These are phyloP conservation scores for Dermatemys mawii DNA, from an alignment of 2,113 vertebrate genomes.

Conservation along the genomic window DNA sequence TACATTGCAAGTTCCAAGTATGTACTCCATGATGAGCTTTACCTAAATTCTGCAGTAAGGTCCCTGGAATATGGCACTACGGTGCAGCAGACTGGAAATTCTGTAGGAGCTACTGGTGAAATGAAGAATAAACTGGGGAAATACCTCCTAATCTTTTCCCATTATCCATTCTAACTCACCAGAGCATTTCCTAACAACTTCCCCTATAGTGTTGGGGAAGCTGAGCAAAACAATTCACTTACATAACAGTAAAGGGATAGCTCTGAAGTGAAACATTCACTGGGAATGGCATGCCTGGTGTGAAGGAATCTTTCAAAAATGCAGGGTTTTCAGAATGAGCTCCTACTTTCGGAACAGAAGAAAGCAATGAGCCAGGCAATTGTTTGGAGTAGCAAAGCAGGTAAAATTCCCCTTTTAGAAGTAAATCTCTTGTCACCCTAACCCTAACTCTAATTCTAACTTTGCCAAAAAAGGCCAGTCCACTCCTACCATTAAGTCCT, in stretches of 20 bases:
- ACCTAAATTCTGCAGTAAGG: background rate
- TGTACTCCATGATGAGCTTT: no score
- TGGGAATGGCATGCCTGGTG: rapidly evolving
- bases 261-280: background rate
- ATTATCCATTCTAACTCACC: background rate
- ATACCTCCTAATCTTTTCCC: background rate
- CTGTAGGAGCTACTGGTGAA: background rate
- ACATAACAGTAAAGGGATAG: background rate
- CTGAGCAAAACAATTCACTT: background rate
- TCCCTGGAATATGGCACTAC: background rate
- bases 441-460: no score
- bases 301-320: background rate
- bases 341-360: background rate
- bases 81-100: background rate
- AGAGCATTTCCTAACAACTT: background rate
- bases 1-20: no score
- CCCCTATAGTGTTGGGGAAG: background rate
- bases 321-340: background rate
- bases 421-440: background rate
- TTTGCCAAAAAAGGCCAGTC: background rate
- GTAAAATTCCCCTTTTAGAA: background rate
- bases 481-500: background rate
- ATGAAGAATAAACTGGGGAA: background rate
- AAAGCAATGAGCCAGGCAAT: background rate
- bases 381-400: background rate